Base-by-base conservation (phyloP, 2,888 invertebrate species). In the Tetranychus truncatus region DNA sequence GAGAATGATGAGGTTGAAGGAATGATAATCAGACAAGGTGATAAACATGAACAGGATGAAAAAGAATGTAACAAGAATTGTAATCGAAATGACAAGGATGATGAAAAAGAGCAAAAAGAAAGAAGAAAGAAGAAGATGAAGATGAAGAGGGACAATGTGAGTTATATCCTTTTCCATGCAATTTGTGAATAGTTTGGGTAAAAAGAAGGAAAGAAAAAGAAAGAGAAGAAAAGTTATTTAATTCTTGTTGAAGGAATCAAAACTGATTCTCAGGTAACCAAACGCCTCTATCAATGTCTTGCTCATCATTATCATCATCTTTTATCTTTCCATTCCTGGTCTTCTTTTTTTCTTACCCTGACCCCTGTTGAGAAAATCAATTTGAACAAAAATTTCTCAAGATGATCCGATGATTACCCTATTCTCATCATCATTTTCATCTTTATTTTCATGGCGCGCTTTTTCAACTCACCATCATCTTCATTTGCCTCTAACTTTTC, bases 321-420 rank as follows among this genome's bases (percentile, higher is more conserved):
- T 15, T 55, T 15, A 15, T 15, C 15, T 15, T 55, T 15, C 15
- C 55, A 15, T 15, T 55, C 55, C 15, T 55, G 11, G 9, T 55
- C 15, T 15, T 55, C 15, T 55, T 55, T 15, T n/a, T 46, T 15
- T 15, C 15, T 55, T 55, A 15, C 9, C 15, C 55, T 55, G 55
- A 55, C 55, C 55, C 55, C 55, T 55, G 55, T 55, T 55, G 55
- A 55, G 55, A 55, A 55, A 55, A 55, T 55, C 55, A 55, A 55
- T 55, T 55, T 55, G 55, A 55, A 55, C 55, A 55, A 55, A 15
- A 55, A 55, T 55, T 46, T 55, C 55, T 55, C 55, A 55, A 55
- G 55, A 55, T 55, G 55, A 55, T 55, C 55, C 55, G 55, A 55
- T 55, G 55, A 55, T 55, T 55, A 55, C 55, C 55, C 55, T 55